Evolutionary conservation across 1,140 invertebrate genomes (phyloP).

Genomic region (Polypedilum vanderplanki): DNA sequence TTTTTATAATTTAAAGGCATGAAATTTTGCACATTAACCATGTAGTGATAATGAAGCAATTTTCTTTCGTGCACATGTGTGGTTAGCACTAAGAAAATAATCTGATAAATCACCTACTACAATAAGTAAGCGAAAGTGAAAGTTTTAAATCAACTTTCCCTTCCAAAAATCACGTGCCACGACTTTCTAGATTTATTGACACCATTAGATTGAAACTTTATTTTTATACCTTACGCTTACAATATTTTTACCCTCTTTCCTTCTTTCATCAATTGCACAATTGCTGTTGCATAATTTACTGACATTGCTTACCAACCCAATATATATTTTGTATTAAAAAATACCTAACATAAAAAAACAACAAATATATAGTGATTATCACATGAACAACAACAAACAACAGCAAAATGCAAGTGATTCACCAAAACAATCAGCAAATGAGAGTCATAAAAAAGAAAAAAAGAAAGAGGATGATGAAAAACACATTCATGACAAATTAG

Average conservation of each 20-base stretch:
- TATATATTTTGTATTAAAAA: slow-evolving; percentile 5
- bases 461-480: slow-evolving; percentile 3
- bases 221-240: background rate
- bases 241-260: background rate
- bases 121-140: background rate
- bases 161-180: no score
- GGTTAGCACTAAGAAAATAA: background rate
- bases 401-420: background rate
- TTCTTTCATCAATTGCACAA: background rate
- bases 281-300: background rate
- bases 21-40: background rate
- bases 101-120: no score
- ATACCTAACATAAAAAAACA: background rate
- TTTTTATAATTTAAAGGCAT: background rate
- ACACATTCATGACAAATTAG: background rate
- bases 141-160: background rate
- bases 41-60: background rate
- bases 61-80: background rate
- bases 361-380: background rate
- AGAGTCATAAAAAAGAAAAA: background rate
- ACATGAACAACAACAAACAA: slow-evolving; percentile 18
- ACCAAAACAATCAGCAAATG: background rate
- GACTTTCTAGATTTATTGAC: no score
- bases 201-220: no score
- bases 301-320: background rate